Evolutionary conservation across 2,113 vertebrate species (phyloP), one percentile per base, ranked within the genome.

Genomic region (Halichoerus grypus): DNA sequence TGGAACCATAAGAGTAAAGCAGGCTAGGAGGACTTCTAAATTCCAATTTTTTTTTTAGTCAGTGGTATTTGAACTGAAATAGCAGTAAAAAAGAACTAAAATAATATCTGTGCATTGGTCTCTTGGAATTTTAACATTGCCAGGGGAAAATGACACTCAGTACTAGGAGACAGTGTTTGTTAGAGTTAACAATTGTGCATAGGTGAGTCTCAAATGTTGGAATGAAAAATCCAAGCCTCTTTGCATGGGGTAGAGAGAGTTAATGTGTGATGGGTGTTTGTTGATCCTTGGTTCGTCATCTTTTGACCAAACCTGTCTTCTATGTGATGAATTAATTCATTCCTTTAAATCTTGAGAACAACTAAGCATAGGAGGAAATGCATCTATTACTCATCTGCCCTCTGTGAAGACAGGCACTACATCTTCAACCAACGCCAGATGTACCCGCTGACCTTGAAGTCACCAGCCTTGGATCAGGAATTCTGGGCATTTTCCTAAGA

Each of bases 401-500:
- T 59, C 12, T 63, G 0, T 2, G 36, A 69, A 81, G 13, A 81
- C 0, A n/a, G 16, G 26, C 12, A 49, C 9, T 26, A 19, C 14
- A 0, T 55, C 28, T 49, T 57, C 13, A 39, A 6, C 12, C 76
- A 46, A 5, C 0, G 12, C 4, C 24, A n/a, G 0, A 18, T 16
- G 36, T 0, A 42, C 3, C 26, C 19, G 33, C 61, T n/a, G 11
- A 77, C 4, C 67, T 57, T 63, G 59, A 77, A 90, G 49, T 28
- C 57, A 22, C 8, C 4, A 21, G 39, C 49, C 57, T 33, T 18
- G 1, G 1, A 39, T 76, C 76, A 24, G 19, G 49, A 69, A 69
- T 77, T 74, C 82, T 49, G 22, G 16, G 28, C 22, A 24, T 77
- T 74, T 59, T 82, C 61, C 81, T 84, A 74, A 92, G 26, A 74